phyloP scores from a whole-genome alignment of 2,113 vertebrate genomes.

The Pachypanchax playfairii region DNA sequence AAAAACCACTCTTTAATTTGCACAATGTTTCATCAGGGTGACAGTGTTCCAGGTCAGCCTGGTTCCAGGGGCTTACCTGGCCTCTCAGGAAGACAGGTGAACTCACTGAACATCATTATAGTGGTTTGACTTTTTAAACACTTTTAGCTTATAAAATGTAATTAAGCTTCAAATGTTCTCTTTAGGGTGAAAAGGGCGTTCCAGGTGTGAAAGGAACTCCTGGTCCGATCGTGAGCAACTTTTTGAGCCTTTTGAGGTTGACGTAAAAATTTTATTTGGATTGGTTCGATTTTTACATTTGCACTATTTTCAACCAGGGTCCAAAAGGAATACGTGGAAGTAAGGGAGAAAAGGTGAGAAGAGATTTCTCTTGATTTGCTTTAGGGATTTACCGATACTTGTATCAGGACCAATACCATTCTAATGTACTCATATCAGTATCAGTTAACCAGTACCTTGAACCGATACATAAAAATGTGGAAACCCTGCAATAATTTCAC shows the following conservation, averaged over 20 bases:
- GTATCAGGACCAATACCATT: too few species aligned
- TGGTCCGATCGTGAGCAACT: slow-evolving; percentile 79
- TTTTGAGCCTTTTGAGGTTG: neutral
- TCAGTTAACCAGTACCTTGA: too few species aligned
- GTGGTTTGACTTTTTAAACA: neutral
- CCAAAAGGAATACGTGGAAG: slow-evolving; percentile 78
- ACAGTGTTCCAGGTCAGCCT: slow-evolving; percentile 74
- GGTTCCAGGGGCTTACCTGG: slow-evolving; percentile 83
- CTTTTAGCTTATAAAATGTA: neutral
- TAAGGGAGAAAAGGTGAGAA: slow-evolving; percentile 84
- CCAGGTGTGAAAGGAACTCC: slow-evolving; percentile 73
- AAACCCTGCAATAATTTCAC: neutral
- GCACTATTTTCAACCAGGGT: slow-evolving; percentile 72
- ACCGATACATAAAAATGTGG: too few species aligned
- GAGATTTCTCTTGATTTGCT: neutral
- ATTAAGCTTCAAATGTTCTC: neutral
- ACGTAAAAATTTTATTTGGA: neutral
- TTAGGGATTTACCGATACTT: too few species aligned
- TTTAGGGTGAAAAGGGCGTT: slow-evolving; percentile 84
- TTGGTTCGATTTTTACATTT: neutral
- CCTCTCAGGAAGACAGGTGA: slow-evolving; percentile 81
- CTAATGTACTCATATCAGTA: too few species aligned
- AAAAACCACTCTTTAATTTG: neutral
- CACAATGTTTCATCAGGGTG: slow-evolving; percentile 75
- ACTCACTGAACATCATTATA: neutral